Conservation (phyloP, 2,888 invertebrate species). For the Lutraria lutraria region DNA sequence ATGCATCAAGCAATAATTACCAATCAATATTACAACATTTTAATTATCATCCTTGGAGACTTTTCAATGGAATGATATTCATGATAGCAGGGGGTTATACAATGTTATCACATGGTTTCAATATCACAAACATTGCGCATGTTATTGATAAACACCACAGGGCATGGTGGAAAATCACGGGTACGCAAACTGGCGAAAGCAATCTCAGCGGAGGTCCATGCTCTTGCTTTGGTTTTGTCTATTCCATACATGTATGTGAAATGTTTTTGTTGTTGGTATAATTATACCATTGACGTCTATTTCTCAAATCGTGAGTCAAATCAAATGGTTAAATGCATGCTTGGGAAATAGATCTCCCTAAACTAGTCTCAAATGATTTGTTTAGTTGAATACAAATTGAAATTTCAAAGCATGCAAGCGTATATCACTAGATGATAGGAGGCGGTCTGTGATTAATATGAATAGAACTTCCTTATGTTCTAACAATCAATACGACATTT, state of each 20-base stretch:
- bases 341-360: no score
- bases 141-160: background rate
- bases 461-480: no score
- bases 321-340: background rate
- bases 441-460: no score
- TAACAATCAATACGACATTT: no score
- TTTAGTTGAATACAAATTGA: background rate
- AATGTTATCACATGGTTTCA: background rate
- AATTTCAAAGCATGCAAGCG: no score
- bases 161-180: background rate
- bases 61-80: background rate
- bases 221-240: no score
- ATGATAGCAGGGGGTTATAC: background rate
- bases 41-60: background rate
- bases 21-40: slow-evolving; percentile 16
- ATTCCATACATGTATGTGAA: no score
- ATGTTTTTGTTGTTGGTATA: background rate
- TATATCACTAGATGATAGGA: no score
- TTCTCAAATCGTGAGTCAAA: background rate
- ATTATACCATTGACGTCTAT: background rate
- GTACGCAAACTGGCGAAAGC: background rate
- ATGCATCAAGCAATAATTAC: background rate
- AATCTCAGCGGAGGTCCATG: no score
- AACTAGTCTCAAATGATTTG: background rate
- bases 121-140: background rate